Evolutionary conservation across 2,888 invertebrate species (phyloP).

Genomic region (Ophion costatus): DNA sequence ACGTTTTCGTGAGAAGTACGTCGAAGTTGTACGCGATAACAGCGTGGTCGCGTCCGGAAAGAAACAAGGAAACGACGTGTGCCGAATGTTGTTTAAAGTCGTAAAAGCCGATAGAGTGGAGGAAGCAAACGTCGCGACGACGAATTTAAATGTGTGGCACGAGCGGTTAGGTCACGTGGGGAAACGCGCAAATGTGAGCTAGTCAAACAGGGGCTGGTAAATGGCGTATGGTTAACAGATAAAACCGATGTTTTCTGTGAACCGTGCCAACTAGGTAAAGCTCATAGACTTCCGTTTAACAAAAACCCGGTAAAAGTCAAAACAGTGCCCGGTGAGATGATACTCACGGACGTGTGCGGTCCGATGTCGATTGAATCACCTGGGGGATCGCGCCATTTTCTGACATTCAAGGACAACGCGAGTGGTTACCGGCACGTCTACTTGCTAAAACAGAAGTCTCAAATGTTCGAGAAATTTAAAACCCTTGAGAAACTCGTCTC

Average conservation of each 20-base stretch:
- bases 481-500: constrained; percentile 65
- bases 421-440: constrained; percentile 59
- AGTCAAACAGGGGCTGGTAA: constrained; percentile 51
- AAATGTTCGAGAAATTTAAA: constrained; percentile 67
- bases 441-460: constrained; percentile 69
- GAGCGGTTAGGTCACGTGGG: constrained; percentile 63
- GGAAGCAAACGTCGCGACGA: constrained; percentile 16
- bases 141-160: constrained; percentile 52
- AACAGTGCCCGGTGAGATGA: constrained; percentile 31
- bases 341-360: constrained; percentile 56
- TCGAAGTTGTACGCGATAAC: no score
- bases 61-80: constrained; percentile 28
- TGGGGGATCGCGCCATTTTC: constrained; percentile 43
- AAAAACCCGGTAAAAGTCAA: neutral
- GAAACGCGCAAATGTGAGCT: constrained; percentile 52
- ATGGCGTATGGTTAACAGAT: constrained; percentile 19
- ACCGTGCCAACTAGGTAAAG: constrained; percentile 65
- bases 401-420: constrained; percentile 48
- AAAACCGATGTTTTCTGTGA: constrained; percentile 63
- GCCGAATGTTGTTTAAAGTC: constrained; percentile 37
- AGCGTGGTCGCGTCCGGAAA: neutral
- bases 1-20: no score
- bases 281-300: constrained; percentile 54
- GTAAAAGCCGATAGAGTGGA: constrained; percentile 9
- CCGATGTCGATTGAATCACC: constrained; percentile 43